phyloP scores from a whole-genome alignment of 2,797 vertebrate genomes.

The Lacerta agilis region DNA sequence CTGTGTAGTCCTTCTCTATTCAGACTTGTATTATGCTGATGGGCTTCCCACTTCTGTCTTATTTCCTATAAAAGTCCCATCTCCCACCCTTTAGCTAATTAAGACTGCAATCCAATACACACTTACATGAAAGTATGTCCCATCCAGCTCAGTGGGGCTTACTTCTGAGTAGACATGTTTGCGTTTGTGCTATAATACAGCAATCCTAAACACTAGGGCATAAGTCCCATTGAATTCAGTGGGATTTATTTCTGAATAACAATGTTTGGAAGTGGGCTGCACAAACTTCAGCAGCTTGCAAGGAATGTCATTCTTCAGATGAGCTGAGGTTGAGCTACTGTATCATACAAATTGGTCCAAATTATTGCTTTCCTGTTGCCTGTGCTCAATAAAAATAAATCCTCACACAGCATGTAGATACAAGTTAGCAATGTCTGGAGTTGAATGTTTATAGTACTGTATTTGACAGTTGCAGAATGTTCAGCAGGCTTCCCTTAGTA shows the following conservation, averaged over 20 bases:
- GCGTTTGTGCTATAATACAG: neutral
- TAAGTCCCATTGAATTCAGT: neutral
- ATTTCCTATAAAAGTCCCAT: neutral
- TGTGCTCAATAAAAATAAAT: constrained; percentile 36
- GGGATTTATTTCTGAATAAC: neutral
- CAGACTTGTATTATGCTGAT: neutral
- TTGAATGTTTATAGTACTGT: constrained; percentile 7
- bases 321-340: neutral
- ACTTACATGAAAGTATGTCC: neutral
- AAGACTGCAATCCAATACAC: neutral
- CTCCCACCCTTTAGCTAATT: neutral
- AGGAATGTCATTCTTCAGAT: neutral
- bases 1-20: neutral
- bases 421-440: constrained; percentile 18
- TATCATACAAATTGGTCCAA: neutral
- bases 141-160: neutral
- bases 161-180: neutral
- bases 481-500: neutral
- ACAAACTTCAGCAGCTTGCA: neutral
- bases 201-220: neutral
- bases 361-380: constrained; percentile 25
- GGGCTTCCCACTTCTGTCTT: neutral
- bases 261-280: neutral
- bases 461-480: constrained; percentile 15
- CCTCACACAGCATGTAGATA: constrained; percentile 5